phyloP scores from a whole-genome alignment of 2,888 invertebrate genomes.

The Camptogramma bilineatum region DNA sequence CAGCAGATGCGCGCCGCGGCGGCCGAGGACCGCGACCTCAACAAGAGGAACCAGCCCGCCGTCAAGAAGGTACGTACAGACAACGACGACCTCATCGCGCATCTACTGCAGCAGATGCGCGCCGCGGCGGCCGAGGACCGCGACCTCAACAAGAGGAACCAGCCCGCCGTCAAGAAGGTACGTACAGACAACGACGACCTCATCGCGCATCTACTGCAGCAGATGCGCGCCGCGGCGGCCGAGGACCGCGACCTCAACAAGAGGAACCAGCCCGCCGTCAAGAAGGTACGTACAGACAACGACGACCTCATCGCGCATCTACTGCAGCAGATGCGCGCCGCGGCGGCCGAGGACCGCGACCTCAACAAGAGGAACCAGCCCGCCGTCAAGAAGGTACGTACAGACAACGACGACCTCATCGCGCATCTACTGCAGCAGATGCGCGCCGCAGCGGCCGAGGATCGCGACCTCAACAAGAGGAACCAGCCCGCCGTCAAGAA shows the following conservation, averaged over 20 bases:
- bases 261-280: slow-evolving; percentile 93
- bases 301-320: slow-evolving; percentile 98
- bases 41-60: slow-evolving; percentile 93
- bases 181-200: slow-evolving; percentile 97
- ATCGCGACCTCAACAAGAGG: slow-evolving; percentile 93
- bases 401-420: slow-evolving; percentile 98
- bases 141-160: slow-evolving; percentile 91
- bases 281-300: slow-evolving; percentile 93
- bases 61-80: slow-evolving; percentile 93
- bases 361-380: slow-evolving; percentile 93
- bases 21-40: slow-evolving; percentile 96
- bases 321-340: slow-evolving; percentile 95
- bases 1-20: slow-evolving; percentile 96
- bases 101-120: slow-evolving; percentile 95
- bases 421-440: slow-evolving; percentile 95
- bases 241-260: slow-evolving; percentile 96
- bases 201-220: slow-evolving; percentile 94
- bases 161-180: slow-evolving; percentile 95
- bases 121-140: slow-evolving; percentile 97
- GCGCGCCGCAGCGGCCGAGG: slow-evolving; percentile 96
- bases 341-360: slow-evolving; percentile 97
- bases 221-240: slow-evolving; percentile 97
- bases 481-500: slow-evolving; percentile 96
- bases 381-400: slow-evolving; percentile 92
- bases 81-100: slow-evolving; percentile 98